phyloP scores from a whole-genome alignment of 2,888 invertebrate species.

The Tethea ocularis region DNA sequence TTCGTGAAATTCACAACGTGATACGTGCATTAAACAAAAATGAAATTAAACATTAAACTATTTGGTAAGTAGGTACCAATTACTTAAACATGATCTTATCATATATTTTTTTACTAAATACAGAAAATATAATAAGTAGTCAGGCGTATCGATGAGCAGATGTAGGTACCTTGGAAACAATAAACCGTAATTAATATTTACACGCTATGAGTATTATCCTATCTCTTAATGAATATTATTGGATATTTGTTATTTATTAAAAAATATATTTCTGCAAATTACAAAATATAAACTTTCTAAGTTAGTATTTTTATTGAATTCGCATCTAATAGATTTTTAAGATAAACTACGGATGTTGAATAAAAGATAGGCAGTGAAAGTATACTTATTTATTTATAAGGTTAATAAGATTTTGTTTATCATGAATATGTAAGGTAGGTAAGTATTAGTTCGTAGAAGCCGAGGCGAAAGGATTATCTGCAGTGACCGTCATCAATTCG shows the following conservation, averaged over 20 bases:
- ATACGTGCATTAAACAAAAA: conserved; percentile 51
- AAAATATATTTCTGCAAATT: background rate
- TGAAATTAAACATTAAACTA: conserved; percentile 70
- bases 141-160: background rate
- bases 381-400: background rate
- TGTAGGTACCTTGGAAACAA: conserved; percentile 2
- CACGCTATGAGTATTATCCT: background rate
- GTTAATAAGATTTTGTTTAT: background rate
- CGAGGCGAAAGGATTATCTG: background rate
- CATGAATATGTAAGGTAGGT: background rate
- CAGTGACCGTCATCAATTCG: background rate
- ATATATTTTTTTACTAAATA: background rate
- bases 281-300: too few species aligned
- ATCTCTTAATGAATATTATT: background rate
- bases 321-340: background rate
- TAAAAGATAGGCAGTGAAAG: background rate
- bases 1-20: conserved; percentile 40
- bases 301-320: background rate
- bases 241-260: background rate
- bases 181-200: conserved; percentile 8
- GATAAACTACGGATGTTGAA: background rate
- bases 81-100: background rate
- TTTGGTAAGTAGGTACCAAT: conserved; percentile 60
- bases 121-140: background rate
- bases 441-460: background rate